Conservation (phyloP, 1,140 invertebrate species). For the Tetraneura akinire region DNA sequence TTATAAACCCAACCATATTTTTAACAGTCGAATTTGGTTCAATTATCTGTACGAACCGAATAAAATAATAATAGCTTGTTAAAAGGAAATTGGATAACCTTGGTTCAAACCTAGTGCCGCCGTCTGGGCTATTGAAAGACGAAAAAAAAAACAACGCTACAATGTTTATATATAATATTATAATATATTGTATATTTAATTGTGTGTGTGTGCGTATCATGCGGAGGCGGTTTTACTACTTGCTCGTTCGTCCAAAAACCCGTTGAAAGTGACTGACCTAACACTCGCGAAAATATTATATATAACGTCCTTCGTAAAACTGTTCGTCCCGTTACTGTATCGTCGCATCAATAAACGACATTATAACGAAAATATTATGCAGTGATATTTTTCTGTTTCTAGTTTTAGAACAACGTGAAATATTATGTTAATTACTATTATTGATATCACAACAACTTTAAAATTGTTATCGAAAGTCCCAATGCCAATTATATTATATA, state of each 20-base stretch:
- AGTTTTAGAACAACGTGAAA: too few species aligned
- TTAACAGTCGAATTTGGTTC: slow-evolving; percentile 36
- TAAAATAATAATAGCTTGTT: slow-evolving; percentile 47
- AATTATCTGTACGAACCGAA: slow-evolving; percentile 30
- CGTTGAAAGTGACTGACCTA: slow-evolving; percentile 15
- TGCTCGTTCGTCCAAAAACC: background rate
- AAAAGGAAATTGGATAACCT: slow-evolving; percentile 47
- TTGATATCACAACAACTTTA: too few species aligned
- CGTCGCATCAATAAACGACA: too few species aligned
- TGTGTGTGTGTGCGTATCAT: background rate
- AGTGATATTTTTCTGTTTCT: too few species aligned
- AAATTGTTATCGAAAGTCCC: too few species aligned
- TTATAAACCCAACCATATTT: background rate
- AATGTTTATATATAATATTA: background rate
- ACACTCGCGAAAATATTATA: background rate
- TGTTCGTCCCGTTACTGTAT: background rate
- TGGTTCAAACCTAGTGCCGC: background rate
- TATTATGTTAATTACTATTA: too few species aligned
- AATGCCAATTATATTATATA: too few species aligned
- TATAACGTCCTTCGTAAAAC: background rate
- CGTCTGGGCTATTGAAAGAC: slow-evolving; percentile 27
- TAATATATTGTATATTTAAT: background rate
- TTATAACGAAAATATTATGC: too few species aligned
- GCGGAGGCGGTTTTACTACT: slow-evolving; percentile 30
- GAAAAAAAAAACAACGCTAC: slow-evolving; percentile 1